Evolutionary conservation across 1,140 invertebrate genomes (phyloP).

Genomic region (Procambarus virginalis): DNA sequence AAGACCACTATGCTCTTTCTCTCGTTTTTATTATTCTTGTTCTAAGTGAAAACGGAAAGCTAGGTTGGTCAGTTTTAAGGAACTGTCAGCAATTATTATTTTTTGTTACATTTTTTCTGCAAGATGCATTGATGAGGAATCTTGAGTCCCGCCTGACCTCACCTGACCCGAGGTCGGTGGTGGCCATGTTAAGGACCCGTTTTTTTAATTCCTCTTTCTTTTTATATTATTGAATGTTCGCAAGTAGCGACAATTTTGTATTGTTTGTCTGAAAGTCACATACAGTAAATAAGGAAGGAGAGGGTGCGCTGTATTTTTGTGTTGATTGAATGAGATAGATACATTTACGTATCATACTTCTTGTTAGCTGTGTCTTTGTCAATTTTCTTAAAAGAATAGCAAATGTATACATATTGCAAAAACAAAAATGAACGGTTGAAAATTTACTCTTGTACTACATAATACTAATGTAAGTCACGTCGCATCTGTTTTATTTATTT

Average conservation of each 20-base stretch:
- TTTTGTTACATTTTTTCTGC: slow-evolving; percentile 20
- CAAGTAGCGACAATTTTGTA: slow-evolving; percentile 45
- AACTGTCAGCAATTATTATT: slow-evolving; percentile 11
- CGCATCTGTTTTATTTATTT: slow-evolving; percentile 23
- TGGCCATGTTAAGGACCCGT: slow-evolving; percentile 42
- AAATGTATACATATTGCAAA: slow-evolving; percentile 69
- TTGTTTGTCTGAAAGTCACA: slow-evolving; percentile 54
- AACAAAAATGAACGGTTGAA: slow-evolving; percentile 65
- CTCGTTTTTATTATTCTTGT: slow-evolving; percentile 48
- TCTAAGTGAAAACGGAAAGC: slow-evolving; percentile 52
- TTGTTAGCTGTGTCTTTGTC: slow-evolving; percentile 68
- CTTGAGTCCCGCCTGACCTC: slow-evolving; percentile 25
- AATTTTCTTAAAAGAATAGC: slow-evolving; percentile 67
- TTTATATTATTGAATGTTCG: slow-evolving; percentile 47
- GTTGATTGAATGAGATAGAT: slow-evolving; percentile 64
- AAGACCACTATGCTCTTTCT: slow-evolving; percentile 44
- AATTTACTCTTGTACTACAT: slow-evolving; percentile 65
- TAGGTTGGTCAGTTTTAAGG: slow-evolving; percentile 51
- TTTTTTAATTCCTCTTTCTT: slow-evolving; percentile 50
- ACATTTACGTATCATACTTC: slow-evolving; percentile 67
- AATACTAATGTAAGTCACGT: slow-evolving; percentile 67
- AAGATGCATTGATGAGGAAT: slow-evolving; percentile 40
- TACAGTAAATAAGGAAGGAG: slow-evolving; percentile 54
- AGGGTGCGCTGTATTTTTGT: slow-evolving; percentile 65
- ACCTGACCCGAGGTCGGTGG: slow-evolving; percentile 31